Evolutionary conservation across 2,797 vertebrate species (phyloP), one percentile per base, ranked within the genome.

Genomic region (Aldrovandia affinis): DNA sequence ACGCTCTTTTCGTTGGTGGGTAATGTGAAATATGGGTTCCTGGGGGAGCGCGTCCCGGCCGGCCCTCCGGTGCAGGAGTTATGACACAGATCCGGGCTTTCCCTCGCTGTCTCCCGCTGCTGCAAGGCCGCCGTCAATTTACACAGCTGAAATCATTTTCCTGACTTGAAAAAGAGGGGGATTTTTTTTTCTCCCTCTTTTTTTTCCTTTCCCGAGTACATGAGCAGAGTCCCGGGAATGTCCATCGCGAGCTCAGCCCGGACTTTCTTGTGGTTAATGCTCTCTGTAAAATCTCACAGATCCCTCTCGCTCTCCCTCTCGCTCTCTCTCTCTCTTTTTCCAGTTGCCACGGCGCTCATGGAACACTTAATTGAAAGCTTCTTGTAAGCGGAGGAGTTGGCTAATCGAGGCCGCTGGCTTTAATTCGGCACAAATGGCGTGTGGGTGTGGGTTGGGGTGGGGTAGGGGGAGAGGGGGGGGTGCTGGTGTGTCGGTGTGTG

Each of bases 101-200:
- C 86, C 86, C 88, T 92, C 86, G 89, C 89, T 85, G 89, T 93
- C 91, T 93, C 89, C 85, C 86, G 85, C 89, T 93, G 92, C 93
- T 93, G 92, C 93, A 93, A 93, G 94, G 93, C 92, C 92, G 81
- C 91, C 92, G 92, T 89, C 84, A 92, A 91, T 92, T 94, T 93
- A 89, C 88, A 93, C 94, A 90, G 92, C 93, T 90, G 89, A 94
- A 94, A 95, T 90, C 90, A 93, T 91, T 92, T 92, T 92, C 57
- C 87, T 88, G 73, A 86, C 77, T 93, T 93, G 89, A 90, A 88
- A 93, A 93, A 85, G 52, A 84, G 73, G 80, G 68, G 86, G 68
- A 39, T 22, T 73, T 73, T 73, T 73, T 70, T 65, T 65, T 73
- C n/a, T n/a, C n/a, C n/a, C n/a, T n/a, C n/a, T n/a, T 68, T 68